Percentiles rank a stretch among this genome's conserved stretches.
Conservation (phyloP, 1,140 invertebrate species). For the Drosophila parvula region DNA sequence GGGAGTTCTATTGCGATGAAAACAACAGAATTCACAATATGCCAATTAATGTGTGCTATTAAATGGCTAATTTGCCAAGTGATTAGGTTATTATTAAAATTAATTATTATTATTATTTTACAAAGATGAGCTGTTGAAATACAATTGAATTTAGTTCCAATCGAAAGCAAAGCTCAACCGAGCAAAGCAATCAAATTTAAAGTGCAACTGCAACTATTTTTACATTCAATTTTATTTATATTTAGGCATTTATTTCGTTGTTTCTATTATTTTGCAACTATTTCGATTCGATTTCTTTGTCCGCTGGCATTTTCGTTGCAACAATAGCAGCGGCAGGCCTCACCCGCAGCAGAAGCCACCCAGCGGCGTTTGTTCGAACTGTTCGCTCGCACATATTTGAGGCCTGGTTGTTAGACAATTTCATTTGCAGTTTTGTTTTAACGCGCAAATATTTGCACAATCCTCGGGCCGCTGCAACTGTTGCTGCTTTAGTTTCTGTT, state of each 20-base stretch:
- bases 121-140: slow-evolving; percentile 14
- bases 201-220: slow-evolving; percentile 72
- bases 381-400: slow-evolving; percentile 42
- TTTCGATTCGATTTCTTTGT: slow-evolving; percentile 43
- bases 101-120: slow-evolving; percentile 12
- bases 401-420: slow-evolving; percentile 67
- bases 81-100: slow-evolving; percentile 20
- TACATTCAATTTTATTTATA: slow-evolving; percentile 51
- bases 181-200: slow-evolving; percentile 49
- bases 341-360: slow-evolving; percentile 37
- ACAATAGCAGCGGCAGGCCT: slow-evolving; percentile 12
- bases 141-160: slow-evolving; percentile 18
- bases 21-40: slow-evolving; percentile 8
- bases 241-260: slow-evolving; percentile 23
- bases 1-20: slow-evolving; percentile 4
- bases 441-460: slow-evolving; percentile 77
- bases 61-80: slow-evolving; percentile 41
- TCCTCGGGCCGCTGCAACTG: slow-evolving; percentile 58
- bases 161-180: slow-evolving; percentile 60
- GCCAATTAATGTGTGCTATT: slow-evolving; percentile 24
- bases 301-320: slow-evolving; percentile 59
- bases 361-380: slow-evolving; percentile 33
- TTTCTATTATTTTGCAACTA: slow-evolving; percentile 1
- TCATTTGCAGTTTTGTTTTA: slow-evolving; percentile 72
- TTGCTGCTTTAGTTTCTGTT: slow-evolving; percentile 49